Evolutionary conservation across 1,140 invertebrate genomes (phyloP).

Genomic region (Streblospio benedicti): DNA sequence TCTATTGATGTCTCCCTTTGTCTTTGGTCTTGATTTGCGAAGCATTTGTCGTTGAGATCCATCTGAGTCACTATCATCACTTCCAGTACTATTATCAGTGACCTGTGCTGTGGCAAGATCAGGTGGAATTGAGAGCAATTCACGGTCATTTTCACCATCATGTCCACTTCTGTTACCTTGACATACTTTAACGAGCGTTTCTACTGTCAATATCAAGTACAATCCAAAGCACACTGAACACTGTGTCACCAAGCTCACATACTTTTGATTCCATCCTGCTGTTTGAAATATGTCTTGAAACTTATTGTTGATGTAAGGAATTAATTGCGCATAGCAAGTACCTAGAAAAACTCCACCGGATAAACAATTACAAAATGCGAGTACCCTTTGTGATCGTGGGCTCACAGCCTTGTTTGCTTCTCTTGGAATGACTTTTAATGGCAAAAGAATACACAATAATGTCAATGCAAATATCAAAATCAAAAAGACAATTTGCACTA

Average conservation of each 20-base stretch:
- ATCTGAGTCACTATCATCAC: no score
- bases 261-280: neutral
- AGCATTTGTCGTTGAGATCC: no score
- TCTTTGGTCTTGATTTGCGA: no score
- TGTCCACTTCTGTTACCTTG: neutral
- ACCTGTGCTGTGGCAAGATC: no score
- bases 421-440: slow-evolving; percentile 22
- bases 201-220: slow-evolving; percentile 30
- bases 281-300: slow-evolving; percentile 17
- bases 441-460: slow-evolving; percentile 28
- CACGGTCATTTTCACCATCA: neutral
- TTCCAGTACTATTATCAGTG: no score
- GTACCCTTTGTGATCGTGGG: neutral
- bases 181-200: slow-evolving; percentile 20
- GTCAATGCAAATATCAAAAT: slow-evolving; percentile 28
- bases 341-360: slow-evolving; percentile 55
- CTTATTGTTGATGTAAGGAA: slow-evolving; percentile 45
- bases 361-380: slow-evolving; percentile 44
- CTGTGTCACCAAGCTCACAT: slow-evolving; percentile 28
- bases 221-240: slow-evolving; percentile 33
- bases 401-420: neutral
- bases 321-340: slow-evolving; percentile 53
- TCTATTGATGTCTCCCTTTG: no score
- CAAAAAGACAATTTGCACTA: slow-evolving; percentile 22
- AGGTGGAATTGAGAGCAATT: no score